These are phyloP conservation scores for Pseudocheirus occidentalis DNA, from an alignment of 2,797 vertebrate species.

Conservation along the genomic window DNA sequence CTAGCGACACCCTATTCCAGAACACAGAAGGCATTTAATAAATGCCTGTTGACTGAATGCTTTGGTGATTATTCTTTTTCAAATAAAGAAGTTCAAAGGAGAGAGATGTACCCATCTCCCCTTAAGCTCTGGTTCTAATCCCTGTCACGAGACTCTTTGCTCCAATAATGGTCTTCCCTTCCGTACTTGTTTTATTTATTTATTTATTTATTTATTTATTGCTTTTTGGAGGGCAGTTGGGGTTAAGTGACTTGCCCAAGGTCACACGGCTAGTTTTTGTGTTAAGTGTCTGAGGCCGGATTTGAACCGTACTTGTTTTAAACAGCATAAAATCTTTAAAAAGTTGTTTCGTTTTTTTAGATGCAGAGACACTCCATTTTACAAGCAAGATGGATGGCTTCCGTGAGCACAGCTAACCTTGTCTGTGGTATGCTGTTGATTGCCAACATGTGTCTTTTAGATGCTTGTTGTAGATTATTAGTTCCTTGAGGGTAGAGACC, in stretches of 20 bases:
- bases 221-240: too few relatives aligned
- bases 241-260: too few relatives aligned
- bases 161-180: not conserved
- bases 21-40: not conserved
- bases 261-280: too few relatives aligned
- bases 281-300: too few relatives aligned
- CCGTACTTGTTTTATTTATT: not conserved
- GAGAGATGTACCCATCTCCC: not conserved
- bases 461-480: not conserved
- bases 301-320: too few relatives aligned
- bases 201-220: too few relatives aligned
- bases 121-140: not conserved
- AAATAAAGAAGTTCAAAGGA: not conserved
- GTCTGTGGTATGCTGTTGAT: not conserved
- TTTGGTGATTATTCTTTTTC: not conserved
- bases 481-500: not conserved
- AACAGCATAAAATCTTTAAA: not conserved
- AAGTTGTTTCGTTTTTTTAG: not conserved
- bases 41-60: not conserved
- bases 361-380: not conserved
- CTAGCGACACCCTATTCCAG: not conserved
- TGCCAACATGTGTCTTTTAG: not conserved
- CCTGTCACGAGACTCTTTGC: not conserved
- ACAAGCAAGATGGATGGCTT: not conserved
- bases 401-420: constrained; percentile 1